These are phyloP conservation scores for Muscicapa adusta DNA, from an alignment of 2,113 vertebrate genomes.

Conservation along the genomic window DNA sequence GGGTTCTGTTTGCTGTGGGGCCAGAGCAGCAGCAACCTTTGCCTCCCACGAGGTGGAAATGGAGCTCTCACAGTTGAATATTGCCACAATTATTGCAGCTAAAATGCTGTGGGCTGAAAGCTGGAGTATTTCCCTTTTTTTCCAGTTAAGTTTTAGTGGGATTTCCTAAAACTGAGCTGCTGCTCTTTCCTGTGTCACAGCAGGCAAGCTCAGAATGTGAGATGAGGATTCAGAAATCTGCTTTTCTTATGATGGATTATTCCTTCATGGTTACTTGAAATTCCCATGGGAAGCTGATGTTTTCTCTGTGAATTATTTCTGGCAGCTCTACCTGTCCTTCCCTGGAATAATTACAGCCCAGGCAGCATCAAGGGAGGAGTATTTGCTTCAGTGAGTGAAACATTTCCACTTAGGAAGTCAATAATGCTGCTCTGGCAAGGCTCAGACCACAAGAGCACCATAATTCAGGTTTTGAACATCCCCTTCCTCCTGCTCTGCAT, in stretches of 20 bases:
- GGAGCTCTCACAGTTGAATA: not conserved
- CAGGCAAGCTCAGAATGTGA: not conserved
- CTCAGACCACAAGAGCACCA: not conserved
- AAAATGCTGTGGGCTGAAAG: fast-evolving
- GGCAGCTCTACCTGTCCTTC: not conserved
- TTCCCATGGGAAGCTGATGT: not conserved
- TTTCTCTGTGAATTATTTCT: not conserved
- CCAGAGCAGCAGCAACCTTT: not conserved
- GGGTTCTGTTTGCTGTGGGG: not conserved
- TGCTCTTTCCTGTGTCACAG: not conserved
- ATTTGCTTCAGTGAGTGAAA: conserved; percentile 11
- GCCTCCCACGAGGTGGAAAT: not conserved
- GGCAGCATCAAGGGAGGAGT: not conserved
- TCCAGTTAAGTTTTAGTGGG: not conserved
- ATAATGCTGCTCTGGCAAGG: not conserved
- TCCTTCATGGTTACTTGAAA: not conserved
- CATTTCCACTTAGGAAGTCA: not conserved
- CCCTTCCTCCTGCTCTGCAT: not conserved
- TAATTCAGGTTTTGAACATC: not conserved
- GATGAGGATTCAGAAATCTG: not conserved
- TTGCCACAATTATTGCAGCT: not conserved
- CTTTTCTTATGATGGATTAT: not conserved
- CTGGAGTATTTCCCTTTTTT: not conserved
- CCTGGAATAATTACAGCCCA: not conserved
- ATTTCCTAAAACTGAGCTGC: not conserved